A percentile compares a stretch with the other conserved stretches of the same genome.
Conservation (phyloP, 2,888 invertebrate species). For the Ferdinandea cuprea region DNA sequence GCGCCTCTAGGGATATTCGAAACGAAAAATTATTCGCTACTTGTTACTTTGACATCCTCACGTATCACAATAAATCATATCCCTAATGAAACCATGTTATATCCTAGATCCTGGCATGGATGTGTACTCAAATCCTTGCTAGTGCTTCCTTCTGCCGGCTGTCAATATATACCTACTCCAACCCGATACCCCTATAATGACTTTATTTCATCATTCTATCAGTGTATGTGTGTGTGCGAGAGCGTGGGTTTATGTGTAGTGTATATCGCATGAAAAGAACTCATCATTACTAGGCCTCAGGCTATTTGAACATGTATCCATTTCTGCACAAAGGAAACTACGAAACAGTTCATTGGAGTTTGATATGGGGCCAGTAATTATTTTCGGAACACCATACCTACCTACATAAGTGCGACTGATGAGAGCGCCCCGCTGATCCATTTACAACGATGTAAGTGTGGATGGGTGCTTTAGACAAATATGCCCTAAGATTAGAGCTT, state of each 20-base stretch:
- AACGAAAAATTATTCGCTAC: constrained; percentile 52
- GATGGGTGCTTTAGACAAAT: constrained; percentile 30
- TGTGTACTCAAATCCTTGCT: constrained; percentile 12
- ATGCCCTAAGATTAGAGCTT: constrained; percentile 27
- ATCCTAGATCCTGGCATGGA: constrained; percentile 15
- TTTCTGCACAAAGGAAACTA: constrained; percentile 37
- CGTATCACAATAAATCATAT: constrained; percentile 64
- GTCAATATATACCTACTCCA: background rate
- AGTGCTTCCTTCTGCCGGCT: constrained; percentile 14
- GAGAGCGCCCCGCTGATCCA: constrained; percentile 29
- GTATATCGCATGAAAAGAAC: constrained; percentile 52
- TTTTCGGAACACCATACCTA: constrained; percentile 62
- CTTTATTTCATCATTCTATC: background rate
- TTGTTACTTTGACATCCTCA: constrained; percentile 58
- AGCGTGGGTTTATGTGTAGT: too few species aligned
- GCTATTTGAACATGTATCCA: constrained; percentile 64
- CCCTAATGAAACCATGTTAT: constrained; percentile 44
- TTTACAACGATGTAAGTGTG: constrained; percentile 19
- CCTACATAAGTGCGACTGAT: background rate
- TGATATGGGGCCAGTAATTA: constrained; percentile 64
- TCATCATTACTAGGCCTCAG: constrained; percentile 57
- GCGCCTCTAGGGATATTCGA: background rate
- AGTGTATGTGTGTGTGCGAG: constrained; percentile 13
- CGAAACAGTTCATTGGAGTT: constrained; percentile 55
- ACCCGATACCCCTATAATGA: background rate